Conservation (phyloP, 2,113 vertebrate genomes). For the Fukomys damarensis region DNA sequence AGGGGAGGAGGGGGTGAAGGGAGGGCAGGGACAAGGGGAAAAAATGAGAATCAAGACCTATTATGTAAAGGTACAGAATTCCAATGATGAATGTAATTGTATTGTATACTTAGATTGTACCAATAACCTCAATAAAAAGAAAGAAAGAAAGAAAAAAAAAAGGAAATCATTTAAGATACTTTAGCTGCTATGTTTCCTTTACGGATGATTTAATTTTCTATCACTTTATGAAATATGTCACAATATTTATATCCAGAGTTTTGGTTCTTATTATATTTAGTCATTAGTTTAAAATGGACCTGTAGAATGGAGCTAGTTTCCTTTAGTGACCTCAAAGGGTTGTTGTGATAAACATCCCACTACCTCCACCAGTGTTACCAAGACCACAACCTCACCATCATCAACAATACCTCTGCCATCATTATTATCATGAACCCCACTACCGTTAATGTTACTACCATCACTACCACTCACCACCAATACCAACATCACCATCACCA, state of each 20-base stretch:
- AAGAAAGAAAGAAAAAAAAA: too few species aligned
- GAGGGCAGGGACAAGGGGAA: too few species aligned
- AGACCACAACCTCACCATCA: fast-evolving
- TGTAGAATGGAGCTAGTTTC: not conserved
- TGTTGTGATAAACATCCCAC: not conserved
- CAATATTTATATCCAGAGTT: not conserved
- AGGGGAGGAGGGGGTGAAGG: too few species aligned
- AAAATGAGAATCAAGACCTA: too few species aligned
- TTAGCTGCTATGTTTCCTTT: slow-evolving; percentile 14
- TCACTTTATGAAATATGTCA: slow-evolving; percentile 6
- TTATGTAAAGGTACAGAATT: too few species aligned
- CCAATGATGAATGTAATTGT: too few species aligned
- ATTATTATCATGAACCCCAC: not conserved
- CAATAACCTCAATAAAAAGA: too few species aligned
- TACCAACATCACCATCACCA: not conserved
- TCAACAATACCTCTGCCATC: too few species aligned
- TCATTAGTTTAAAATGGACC: not conserved
- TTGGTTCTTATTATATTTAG: not conserved
- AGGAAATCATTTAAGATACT: slow-evolving; percentile 31
- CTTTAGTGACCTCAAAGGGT: fast-evolving
- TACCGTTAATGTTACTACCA: too few species aligned
- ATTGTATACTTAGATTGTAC: too few species aligned
- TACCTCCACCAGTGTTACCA: too few species aligned
- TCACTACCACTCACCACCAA: too few species aligned
- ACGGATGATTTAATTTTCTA: slow-evolving; percentile 37